Base-by-base conservation (phyloP, 1,140 invertebrate genomes). In the Drosophila baimaii region DNA sequence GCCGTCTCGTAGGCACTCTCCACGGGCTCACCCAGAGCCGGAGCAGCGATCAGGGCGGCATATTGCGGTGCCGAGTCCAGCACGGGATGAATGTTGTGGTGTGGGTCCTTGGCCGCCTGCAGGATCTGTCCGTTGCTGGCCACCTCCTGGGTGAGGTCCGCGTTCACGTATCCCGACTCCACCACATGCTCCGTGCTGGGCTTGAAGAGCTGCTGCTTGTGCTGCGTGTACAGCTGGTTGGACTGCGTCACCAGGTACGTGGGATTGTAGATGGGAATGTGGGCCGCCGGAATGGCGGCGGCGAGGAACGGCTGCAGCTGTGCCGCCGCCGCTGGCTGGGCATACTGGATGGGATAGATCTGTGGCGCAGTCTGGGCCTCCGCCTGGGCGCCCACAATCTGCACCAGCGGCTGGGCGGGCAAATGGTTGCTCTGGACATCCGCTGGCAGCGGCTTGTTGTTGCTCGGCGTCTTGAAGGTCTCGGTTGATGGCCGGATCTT, bases 401-500 rank as follows among this genome's bases (percentile, higher is more conserved):
- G 91, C 1, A 91, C 80, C 7, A 91, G 37, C 0, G 90, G 88
- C 33, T 91, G 90, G 5, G 90, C 90, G 8, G 88, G 81, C 59
- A 92, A 54, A 41, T 77, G 81, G 44, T 90, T 91, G n/a, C 58
- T 81, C 63, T 88, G 89, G 1, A 92, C 77, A 59, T 91, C 91
- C 5, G 72, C 44, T 4, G 91, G 92, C 21, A 86, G 72, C 54
- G 92, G 92, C 57, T 94, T 93, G 4, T 83, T 92, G 74, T 93
- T 92, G 91, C 92, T 92, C 2, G 93, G 93, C 6, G 85, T 66
- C 25, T 93, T 93, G 31, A 91, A 90, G 13, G 92, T 84, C 64
- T 93, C 93, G 4, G 71, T 86, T 5, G 92, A 85, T 1, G 91
- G 84, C 1, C 92, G 92, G 1, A 93, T 76, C 66, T 92, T 93